Evolutionary conservation across 37 sponge, comb jelly and placozoan genomes (phyloP).

Genomic region (Oscarella lobularis): DNA sequence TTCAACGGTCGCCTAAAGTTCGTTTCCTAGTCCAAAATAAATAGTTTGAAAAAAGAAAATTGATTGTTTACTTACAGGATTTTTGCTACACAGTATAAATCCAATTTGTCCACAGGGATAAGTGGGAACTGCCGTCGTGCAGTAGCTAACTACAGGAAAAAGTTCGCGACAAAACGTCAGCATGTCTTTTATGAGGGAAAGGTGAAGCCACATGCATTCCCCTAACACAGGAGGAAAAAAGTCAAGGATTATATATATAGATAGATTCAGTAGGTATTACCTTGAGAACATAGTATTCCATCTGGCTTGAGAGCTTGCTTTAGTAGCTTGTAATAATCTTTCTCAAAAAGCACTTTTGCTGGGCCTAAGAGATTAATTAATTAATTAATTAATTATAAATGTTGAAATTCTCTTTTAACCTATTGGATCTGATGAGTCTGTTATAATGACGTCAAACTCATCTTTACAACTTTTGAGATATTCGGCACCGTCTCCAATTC

Average conservation of each 20-base stretch:
- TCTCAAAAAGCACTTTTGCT: conserved; percentile 52
- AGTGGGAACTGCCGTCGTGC: conserved; percentile 49
- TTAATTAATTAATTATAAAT: not conserved
- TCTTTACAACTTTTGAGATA: conserved; percentile 29
- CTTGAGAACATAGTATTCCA: conserved; percentile 73
- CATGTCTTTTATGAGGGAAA: conserved; percentile 36
- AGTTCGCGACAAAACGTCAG: conserved; percentile 17
- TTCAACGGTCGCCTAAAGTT: conserved; percentile 27
- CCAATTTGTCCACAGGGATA: conserved; percentile 78
- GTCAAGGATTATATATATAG: not conserved
- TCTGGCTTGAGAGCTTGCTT: conserved; percentile 51
- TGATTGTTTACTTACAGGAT: not conserved
- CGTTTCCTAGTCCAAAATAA: conserved; percentile 23
- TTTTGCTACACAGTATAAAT: conserved; percentile 10
- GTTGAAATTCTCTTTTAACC: not conserved
- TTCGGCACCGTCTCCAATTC: conserved; percentile 47
- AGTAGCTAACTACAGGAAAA: conserved; percentile 59
- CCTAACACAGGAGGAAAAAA: conserved; percentile 18
- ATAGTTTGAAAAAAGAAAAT: not conserved
- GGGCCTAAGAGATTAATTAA: conserved; percentile 25
- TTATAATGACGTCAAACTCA: conserved; percentile 81
- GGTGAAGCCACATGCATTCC: conserved; percentile 57
- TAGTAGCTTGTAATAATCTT: conserved; percentile 45
- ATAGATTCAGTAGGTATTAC: conserved; percentile 25
- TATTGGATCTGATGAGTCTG: conserved; percentile 70